These are phyloP conservation scores for Ips nitidus DNA, from an alignment of 1,140 invertebrate genomes.

Conservation along the genomic window DNA sequence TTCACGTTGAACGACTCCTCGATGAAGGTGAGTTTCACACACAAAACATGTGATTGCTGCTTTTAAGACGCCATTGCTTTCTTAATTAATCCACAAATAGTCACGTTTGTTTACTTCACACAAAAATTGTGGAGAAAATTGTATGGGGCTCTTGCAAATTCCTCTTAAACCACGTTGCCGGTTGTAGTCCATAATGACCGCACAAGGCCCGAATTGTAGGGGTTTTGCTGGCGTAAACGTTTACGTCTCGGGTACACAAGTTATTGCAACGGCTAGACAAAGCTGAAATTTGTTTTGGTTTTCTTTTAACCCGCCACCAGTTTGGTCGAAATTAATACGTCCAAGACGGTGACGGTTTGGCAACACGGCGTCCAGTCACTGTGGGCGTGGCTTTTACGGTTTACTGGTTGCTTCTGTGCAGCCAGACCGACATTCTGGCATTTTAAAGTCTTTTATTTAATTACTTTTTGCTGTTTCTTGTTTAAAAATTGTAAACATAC, in stretches of 20 bases:
- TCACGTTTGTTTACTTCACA: slow-evolving; percentile 31
- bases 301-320: not conserved
- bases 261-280: not conserved
- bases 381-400: slow-evolving; percentile 21
- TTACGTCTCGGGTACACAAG: not conserved
- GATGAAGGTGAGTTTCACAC: slow-evolving; percentile 89
- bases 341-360: not conserved
- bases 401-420: slow-evolving; percentile 23
- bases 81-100: slow-evolving; percentile 22
- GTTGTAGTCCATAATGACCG: not conserved
- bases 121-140: slow-evolving; percentile 26
- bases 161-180: slow-evolving; percentile 23
- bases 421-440: slow-evolving; percentile 15
- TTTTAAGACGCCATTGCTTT: slow-evolving; percentile 12
- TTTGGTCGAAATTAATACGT: not conserved
- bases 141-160: slow-evolving; percentile 23
- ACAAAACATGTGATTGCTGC: slow-evolving; percentile 19
- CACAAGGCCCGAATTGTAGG: not conserved
- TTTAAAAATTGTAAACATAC: too few species aligned
- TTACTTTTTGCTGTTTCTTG: too few species aligned
- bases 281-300: not conserved
- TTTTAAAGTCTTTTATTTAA: not conserved
- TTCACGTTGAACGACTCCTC: slow-evolving; percentile 97
- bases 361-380: slow-evolving; percentile 6
- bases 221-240: not conserved